Percentiles rank a stretch among this genome's conserved stretches.
These are phyloP conservation scores for Malacoctenus gilli DNA, from an alignment of 2,797 vertebrate genomes.

Conservation along the genomic window DNA sequence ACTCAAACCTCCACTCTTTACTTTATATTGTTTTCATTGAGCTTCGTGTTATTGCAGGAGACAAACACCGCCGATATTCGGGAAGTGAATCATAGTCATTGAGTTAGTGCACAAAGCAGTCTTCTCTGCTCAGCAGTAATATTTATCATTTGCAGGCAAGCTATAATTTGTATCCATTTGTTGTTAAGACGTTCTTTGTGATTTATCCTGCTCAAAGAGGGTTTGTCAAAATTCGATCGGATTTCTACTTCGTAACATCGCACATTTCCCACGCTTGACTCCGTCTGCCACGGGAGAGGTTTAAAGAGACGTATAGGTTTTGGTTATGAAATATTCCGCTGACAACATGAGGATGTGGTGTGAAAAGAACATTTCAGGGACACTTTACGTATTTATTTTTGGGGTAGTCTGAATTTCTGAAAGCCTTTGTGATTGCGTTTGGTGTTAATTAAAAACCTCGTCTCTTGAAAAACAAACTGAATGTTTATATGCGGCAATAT, in stretches of 20 bases:
- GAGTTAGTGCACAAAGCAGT: constrained; percentile 8
- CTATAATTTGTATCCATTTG: constrained; percentile 27
- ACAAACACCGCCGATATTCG: not conserved
- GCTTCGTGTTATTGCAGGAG: constrained; percentile 3
- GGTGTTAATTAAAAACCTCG: not conserved
- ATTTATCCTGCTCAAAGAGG: constrained; percentile 23
- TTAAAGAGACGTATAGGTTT: constrained; percentile 21
- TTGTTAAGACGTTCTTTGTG: constrained; percentile 4
- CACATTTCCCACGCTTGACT: constrained; percentile 23
- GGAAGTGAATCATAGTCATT: constrained; percentile 5
- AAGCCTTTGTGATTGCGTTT: not conserved
- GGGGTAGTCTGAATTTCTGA: not conserved
- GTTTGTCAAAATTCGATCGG: constrained; percentile 15
- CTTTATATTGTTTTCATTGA: not conserved
- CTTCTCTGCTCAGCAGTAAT: constrained; percentile 5
- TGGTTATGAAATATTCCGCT: constrained; percentile 8
- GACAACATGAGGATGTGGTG: constrained; percentile 1
- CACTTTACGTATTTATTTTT: constrained; percentile 4
- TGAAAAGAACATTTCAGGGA: constrained; percentile 24
- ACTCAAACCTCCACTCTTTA: constrained; percentile 4
- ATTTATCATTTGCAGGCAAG: not conserved
- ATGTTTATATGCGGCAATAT: no score
- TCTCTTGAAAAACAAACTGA: not conserved
- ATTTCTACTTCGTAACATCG: constrained; percentile 24
- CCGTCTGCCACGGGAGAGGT: constrained; percentile 12